Conservation (phyloP, 2,888 invertebrate genomes). For the Clunio marinus region DNA sequence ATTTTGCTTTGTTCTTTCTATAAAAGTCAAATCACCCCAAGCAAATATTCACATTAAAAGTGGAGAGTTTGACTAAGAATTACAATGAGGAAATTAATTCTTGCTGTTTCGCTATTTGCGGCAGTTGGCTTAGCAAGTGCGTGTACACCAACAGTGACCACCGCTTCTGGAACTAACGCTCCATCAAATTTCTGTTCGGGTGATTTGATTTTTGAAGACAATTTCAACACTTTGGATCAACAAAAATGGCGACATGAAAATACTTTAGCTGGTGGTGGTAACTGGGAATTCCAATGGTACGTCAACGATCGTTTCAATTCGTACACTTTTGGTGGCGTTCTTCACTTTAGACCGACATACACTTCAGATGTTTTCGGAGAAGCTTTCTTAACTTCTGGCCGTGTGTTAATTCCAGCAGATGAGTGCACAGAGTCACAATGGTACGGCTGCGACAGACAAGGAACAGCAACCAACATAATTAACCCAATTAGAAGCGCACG, state of each 20-base stretch:
- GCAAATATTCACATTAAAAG: no score
- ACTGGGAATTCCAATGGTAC: slow-evolving; percentile 35
- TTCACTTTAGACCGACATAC: slow-evolving; percentile 59
- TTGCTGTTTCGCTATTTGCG: neutral
- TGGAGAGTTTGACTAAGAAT: no score
- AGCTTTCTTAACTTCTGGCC: slow-evolving; percentile 55
- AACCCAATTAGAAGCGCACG: slow-evolving; percentile 67
- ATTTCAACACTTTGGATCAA: slow-evolving; percentile 58
- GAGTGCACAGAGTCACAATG: slow-evolving; percentile 57
- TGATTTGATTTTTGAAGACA: slow-evolving; percentile 59
- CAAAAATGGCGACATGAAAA: slow-evolving; percentile 64
- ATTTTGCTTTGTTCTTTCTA: no score
- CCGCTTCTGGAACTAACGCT: neutral
- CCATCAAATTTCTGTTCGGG: slow-evolving; percentile 55
- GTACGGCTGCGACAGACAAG: slow-evolving; percentile 59
- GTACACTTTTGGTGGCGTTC: slow-evolving; percentile 55
- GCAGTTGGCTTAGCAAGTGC: neutral
- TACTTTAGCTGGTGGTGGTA: slow-evolving; percentile 60
- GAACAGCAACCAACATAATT: slow-evolving; percentile 53
- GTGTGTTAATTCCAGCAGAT: slow-evolving; percentile 60
- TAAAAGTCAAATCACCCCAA: neutral
- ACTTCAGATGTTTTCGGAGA: slow-evolving; percentile 56
- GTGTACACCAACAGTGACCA: slow-evolving; percentile 36
- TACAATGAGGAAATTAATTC: no score
- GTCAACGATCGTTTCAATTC: slow-evolving; percentile 61